Evolutionary conservation across 2,113 vertebrate species (phyloP).

Genomic region (Brachypteracias leptosomus): DNA sequence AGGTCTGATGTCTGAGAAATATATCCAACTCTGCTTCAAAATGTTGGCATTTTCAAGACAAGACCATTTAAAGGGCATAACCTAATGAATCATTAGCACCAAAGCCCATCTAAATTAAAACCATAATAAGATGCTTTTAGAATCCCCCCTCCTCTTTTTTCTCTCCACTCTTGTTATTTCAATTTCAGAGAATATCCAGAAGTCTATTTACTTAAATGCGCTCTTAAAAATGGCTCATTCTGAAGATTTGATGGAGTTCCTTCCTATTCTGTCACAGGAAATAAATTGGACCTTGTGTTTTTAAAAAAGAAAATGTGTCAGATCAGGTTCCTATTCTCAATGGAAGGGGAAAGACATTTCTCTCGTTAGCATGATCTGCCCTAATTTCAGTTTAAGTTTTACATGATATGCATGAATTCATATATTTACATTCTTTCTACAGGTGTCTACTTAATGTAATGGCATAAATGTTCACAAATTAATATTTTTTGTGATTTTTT

Average conservation of each 20-base stretch:
- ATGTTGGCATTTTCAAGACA: constrained; percentile 66
- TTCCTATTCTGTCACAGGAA: constrained; percentile 8
- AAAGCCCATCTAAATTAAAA: constrained; percentile 71
- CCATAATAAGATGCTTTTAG: constrained; percentile 59
- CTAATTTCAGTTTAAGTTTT: constrained; percentile 16
- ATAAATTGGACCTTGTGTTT: constrained; percentile 7
- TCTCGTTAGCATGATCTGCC: not conserved
- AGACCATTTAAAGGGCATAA: constrained; percentile 67
- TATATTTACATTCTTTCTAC: not conserved
- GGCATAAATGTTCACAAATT: not conserved
- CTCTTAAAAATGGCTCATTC: not conserved
- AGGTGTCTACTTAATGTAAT: not conserved
- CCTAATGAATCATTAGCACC: constrained; percentile 68
- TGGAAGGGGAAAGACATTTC: not conserved
- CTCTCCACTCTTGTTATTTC: constrained; percentile 11
- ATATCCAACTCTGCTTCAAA: constrained; percentile 47
- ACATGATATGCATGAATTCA: not conserved
- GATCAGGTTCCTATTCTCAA: not conserved
- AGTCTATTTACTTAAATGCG: constrained; percentile 20
- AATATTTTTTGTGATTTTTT: not conserved
- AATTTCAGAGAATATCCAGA: not conserved
- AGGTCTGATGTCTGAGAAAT: constrained; percentile 48
- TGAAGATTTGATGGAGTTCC: not conserved
- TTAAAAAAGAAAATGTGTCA: constrained; percentile 4
- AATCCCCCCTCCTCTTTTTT: not conserved